Evolutionary conservation across 2,888 invertebrate genomes (phyloP).

Genomic region (Tuta absoluta): DNA sequence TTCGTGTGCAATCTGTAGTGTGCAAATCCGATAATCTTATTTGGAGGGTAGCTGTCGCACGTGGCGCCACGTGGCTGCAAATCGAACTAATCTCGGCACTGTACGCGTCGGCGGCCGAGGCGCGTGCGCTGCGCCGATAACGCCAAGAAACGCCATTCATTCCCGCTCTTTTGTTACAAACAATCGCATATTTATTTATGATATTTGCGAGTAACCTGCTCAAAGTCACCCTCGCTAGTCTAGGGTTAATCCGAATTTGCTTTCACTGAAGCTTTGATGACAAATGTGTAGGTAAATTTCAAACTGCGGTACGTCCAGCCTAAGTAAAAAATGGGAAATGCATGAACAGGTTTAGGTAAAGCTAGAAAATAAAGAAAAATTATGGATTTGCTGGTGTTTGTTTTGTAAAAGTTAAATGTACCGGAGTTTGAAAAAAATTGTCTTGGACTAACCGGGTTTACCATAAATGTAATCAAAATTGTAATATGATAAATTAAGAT

Average conservation of each 20-base stretch:
- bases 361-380: no score
- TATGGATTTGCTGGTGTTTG: no score
- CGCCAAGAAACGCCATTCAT: constrained; percentile 79
- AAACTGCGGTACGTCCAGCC: no score
- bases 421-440: no score
- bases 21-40: constrained; percentile 81
- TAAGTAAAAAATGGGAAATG: no score
- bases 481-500: no score
- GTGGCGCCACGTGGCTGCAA: constrained; percentile 78
- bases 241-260: constrained; percentile 60
- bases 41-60: constrained; percentile 67
- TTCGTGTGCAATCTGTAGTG: constrained; percentile 81
- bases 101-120: constrained; percentile 70
- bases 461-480: no score
- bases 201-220: constrained; percentile 78
- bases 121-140: constrained; percentile 77
- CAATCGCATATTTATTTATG: constrained; percentile 81
- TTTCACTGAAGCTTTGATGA: constrained; percentile 30
- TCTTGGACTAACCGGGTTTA: no score
- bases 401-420: no score
- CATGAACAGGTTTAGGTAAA: neutral
- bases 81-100: constrained; percentile 77
- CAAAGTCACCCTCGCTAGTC: constrained; percentile 49
- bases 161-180: constrained; percentile 77
- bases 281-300: no score